These are phyloP conservation scores for Alloplasta piceator DNA, from an alignment of 2,888 invertebrate genomes.

Conservation along the genomic window DNA sequence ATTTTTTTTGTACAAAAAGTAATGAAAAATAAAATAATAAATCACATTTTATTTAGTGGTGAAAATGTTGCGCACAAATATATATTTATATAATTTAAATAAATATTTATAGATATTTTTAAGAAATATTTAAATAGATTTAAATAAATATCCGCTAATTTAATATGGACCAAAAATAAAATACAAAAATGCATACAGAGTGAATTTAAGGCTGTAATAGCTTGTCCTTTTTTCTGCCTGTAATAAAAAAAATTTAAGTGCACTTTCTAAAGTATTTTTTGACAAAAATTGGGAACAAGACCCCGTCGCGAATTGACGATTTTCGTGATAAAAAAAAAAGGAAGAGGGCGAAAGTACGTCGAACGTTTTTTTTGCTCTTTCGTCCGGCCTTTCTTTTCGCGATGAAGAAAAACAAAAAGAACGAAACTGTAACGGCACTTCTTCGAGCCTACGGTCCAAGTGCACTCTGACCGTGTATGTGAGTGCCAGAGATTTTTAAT, in stretches of 20 bases:
- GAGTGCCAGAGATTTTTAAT: constrained; percentile 66
- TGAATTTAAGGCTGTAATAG: too few relatives aligned
- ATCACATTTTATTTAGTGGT: too few relatives aligned
- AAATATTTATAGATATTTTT: background rate
- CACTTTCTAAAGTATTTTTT: too few relatives aligned
- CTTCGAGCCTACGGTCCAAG: constrained; percentile 52
- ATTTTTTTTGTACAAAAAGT: too few relatives aligned
- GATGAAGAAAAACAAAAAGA: constrained; percentile 24
- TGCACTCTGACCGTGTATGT: constrained; percentile 64
- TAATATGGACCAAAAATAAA: too few relatives aligned
- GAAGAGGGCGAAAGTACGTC: background rate
- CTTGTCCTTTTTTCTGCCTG: too few relatives aligned
- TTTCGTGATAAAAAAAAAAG: background rate
- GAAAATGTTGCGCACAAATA: too few relatives aligned
- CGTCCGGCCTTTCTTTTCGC: constrained; percentile 13
- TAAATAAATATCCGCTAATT: background rate
- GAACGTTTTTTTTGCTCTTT: constrained; percentile 15
- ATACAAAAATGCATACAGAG: too few relatives aligned
- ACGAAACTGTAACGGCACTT: constrained; percentile 26
- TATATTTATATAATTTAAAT: too few relatives aligned
- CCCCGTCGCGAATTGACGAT: background rate
- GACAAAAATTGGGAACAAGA: background rate
- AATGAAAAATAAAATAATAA: too few relatives aligned
- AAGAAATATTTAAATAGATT: background rate
- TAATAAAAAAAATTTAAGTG: too few relatives aligned